Evolutionary conservation across 2,113 vertebrate genomes (phyloP), one percentile per base, ranked within the genome.

Genomic region (Paraplagusia blochii): DNA sequence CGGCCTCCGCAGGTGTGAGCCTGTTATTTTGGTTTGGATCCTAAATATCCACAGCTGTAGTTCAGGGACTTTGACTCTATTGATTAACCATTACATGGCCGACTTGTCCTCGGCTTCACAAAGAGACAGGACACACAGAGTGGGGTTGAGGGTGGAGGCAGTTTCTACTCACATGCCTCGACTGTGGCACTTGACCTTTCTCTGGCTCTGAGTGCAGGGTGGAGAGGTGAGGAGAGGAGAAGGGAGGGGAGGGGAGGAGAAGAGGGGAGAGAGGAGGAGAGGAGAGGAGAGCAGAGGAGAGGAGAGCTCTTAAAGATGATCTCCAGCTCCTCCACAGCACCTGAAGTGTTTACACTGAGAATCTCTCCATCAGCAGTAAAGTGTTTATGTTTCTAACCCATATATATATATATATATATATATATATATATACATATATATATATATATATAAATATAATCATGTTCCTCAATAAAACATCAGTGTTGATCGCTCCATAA

Each of bases 21-120:
- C 72, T 75, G 74, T 75, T 80, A 70, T 81, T 84, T 75, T 74
- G 52, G 66, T 69, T 69, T 63, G 69, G 44, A 54, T 63, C 71
- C 69, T 61, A 72, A 82, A 82, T 81, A 81, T 83, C 59, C 43
- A 66, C 44, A 75, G 78, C 54, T 42, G 62, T 19, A 68, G 74
- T 72, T 54, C 35, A 56, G 64, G 65, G 77, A 79, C 66, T 77
- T 58, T 73, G 68, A 53, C 62, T 52, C 45, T 81, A 86, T 91
- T 84, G 87, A 88, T 90, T 80, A 82, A 79, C 83, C 76, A 88
- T 88, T 88, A 84, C 81, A 84, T 63, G 65, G 61, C 76, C 66
- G 66, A 58, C 14, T 53, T 45, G 58, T 68, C 75, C 81, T 71
- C 76, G 75, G 73, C 70, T 74, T 53, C 68, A 48, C 56, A 63